Conservation (phyloP, 2,888 invertebrate genomes). For the Blera fallax region DNA sequence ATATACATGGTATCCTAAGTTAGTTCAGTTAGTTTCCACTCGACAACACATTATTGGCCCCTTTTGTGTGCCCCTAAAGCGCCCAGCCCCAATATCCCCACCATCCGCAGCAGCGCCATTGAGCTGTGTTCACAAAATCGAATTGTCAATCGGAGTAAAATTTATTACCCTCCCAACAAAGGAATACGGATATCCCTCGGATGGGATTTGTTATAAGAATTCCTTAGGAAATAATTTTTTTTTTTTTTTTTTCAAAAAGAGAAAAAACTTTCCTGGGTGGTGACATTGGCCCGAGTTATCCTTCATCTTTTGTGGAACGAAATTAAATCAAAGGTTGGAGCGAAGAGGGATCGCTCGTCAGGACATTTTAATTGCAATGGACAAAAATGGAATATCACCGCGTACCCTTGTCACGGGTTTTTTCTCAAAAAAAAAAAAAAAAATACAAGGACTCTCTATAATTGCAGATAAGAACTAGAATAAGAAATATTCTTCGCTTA, state of each 20-base stretch:
- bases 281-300: neutral
- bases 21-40: conserved; percentile 69
- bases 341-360: conserved; percentile 8
- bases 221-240: neutral
- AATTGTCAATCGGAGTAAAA: conserved; percentile 70
- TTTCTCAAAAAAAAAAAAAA: neutral
- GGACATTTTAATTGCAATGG: conserved; percentile 57
- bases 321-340: conserved; percentile 2
- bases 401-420: conserved; percentile 14
- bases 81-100: conserved; percentile 26
- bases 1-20: conserved; percentile 32
- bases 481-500: conserved; percentile 5
- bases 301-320: conserved; percentile 11
- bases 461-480: conserved; percentile 23
- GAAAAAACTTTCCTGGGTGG: neutral
- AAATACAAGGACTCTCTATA: conserved; percentile 15
- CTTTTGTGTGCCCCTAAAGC: conserved; percentile 46
- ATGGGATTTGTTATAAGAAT: conserved; percentile 34
- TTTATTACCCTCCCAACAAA: conserved; percentile 65
- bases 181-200: conserved; percentile 20
- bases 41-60: conserved; percentile 68
- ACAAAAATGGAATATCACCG: conserved; percentile 1
- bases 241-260: conserved; percentile 17
- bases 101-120: conserved; percentile 43
- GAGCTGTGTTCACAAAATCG: conserved; percentile 72